A percentile compares a stretch with the other conserved stretches of the same genome.
Conservation (phyloP, 1,140 invertebrate genomes). For the Gonatopus flavifemur region DNA sequence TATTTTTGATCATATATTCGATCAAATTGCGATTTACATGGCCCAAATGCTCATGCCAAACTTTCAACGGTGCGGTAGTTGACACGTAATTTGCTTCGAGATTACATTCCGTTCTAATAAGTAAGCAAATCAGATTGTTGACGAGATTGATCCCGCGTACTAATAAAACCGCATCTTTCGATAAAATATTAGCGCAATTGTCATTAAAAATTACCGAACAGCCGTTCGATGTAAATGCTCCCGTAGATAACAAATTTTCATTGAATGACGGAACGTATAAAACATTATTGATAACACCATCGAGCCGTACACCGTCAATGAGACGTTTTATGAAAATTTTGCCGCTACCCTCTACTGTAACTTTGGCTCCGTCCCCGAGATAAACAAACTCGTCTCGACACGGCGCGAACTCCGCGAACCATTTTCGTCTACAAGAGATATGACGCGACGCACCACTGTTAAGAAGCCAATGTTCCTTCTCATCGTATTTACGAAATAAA, state of each 20-base stretch:
- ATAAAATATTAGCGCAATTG: neutral
- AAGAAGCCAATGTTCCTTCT: neutral
- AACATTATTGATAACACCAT: neutral
- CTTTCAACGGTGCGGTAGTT: neutral
- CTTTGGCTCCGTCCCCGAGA: neutral
- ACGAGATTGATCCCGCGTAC: neutral
- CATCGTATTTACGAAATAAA: neutral
- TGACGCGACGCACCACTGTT: slow-evolving; percentile 1
- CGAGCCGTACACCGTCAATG: neutral
- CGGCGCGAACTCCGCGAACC: neutral
- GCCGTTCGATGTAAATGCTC: neutral
- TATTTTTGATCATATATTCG: neutral
- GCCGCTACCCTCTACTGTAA: neutral
- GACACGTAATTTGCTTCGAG: neutral
- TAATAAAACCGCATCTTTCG: neutral
- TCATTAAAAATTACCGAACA: neutral
- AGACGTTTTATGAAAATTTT: neutral
- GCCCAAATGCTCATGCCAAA: neutral
- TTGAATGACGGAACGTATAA: neutral
- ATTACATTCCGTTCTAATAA: neutral
- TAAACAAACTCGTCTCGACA: neutral
- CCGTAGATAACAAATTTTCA: neutral
- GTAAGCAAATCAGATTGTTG: neutral
- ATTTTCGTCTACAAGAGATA: neutral
- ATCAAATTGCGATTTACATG: neutral